phyloP scores from a whole-genome alignment of 2,888 invertebrate genomes.

The Uropetala carovei region DNA sequence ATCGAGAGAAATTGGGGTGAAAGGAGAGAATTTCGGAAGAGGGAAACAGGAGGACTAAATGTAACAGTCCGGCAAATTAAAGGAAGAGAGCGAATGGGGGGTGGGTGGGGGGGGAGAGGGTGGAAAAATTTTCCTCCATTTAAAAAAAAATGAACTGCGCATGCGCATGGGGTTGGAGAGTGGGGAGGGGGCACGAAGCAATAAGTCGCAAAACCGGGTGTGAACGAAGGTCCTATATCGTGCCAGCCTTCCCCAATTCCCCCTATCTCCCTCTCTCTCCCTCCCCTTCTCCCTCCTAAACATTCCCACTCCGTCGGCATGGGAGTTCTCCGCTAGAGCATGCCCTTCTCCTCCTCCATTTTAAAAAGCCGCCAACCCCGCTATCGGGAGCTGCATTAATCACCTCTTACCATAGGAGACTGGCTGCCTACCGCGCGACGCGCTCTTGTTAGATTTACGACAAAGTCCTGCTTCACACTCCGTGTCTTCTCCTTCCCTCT shows the following conservation, averaged over 20 bases:
- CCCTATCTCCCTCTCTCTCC: too few relatives aligned
- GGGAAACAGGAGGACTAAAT: neutral
- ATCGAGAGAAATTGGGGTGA: neutral
- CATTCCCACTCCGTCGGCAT: too few relatives aligned
- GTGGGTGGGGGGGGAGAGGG: neutral
- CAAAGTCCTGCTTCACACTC: too few relatives aligned
- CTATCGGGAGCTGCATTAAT: too few relatives aligned
- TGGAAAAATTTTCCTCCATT: neutral
- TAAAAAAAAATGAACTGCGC: neutral
- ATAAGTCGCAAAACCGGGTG: neutral
- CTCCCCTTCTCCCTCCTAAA: too few relatives aligned
- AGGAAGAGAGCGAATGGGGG: neutral
- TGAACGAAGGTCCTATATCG: neutral
- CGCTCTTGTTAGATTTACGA: too few relatives aligned
- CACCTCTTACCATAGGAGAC: too few relatives aligned
- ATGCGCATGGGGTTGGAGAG: neutral
- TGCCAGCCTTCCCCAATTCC: neutral
- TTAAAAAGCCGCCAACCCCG: too few relatives aligned
- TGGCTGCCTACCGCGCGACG: too few relatives aligned
- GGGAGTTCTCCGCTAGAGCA: too few relatives aligned
- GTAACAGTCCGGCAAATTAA: slow-evolving; percentile 24
- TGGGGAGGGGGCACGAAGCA: neutral
- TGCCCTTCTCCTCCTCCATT: too few relatives aligned
- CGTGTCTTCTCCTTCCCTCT: neutral
- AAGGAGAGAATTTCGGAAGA: slow-evolving; percentile 5